Evolutionary conservation across 2,888 invertebrate species (phyloP).

Genomic region (Imbricaverruca yamaguchii): DNA sequence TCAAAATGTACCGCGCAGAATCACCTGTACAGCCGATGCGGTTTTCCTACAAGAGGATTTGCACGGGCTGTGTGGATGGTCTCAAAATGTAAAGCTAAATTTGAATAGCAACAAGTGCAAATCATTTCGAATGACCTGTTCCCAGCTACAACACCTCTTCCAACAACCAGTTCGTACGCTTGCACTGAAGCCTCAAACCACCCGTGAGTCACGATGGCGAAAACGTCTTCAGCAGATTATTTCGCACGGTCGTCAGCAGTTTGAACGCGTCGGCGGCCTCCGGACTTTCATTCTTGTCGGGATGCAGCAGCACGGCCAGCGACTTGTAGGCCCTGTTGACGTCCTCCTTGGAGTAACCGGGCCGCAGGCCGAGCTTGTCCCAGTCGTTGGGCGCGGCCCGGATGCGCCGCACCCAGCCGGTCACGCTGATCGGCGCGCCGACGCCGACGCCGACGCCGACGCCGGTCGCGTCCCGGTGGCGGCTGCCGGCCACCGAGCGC

Average conservation of each 20-base stretch:
- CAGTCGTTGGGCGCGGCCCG: conserved; percentile 20
- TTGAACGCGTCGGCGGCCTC: conserved; percentile 46
- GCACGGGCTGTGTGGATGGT: too few species aligned
- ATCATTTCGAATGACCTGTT: too few species aligned
- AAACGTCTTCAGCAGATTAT: conserved; percentile 32
- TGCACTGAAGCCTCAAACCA: too few species aligned
- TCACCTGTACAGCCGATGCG: too few species aligned
- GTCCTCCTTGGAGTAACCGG: conserved; percentile 37
- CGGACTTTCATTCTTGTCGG: conserved; percentile 44
- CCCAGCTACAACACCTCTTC: too few species aligned
- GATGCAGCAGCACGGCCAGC: conserved; percentile 44
- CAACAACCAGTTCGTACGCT: too few species aligned
- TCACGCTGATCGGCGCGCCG: neutral
- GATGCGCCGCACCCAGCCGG: conserved; percentile 13
- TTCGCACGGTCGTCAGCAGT: conserved; percentile 40
- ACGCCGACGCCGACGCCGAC: neutral
- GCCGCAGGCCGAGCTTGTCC: conserved; percentile 25
- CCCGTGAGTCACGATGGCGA: neutral
- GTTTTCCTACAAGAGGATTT: too few species aligned
- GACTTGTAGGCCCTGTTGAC: conserved; percentile 43
- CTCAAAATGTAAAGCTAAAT: too few species aligned
- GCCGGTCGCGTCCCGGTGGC: neutral
- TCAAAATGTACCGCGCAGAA: too few species aligned
- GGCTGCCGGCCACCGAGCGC: neutral
- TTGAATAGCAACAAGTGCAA: too few species aligned